Evolutionary conservation across 2,888 invertebrate genomes (phyloP).

Genomic region (Stenchaetothrips biformis): DNA sequence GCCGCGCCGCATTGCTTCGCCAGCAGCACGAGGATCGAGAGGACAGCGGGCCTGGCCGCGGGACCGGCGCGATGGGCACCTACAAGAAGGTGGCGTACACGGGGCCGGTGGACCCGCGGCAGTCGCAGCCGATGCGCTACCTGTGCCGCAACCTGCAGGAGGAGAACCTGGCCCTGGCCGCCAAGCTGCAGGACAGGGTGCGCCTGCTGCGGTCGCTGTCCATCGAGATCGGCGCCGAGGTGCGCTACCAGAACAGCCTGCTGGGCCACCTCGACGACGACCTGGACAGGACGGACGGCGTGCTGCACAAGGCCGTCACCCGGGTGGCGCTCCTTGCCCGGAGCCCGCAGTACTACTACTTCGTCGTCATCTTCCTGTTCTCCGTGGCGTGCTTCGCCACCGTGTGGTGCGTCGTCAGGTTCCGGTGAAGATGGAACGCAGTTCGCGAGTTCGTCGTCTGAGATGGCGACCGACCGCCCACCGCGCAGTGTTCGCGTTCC

Average conservation of each 20-base stretch:
- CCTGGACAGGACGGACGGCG: neutral
- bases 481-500: too few relatives aligned
- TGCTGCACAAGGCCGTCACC: neutral
- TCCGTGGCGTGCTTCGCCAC: neutral
- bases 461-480: too few relatives aligned
- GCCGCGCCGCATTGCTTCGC: too few relatives aligned
- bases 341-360: neutral
- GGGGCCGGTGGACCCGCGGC: neutral
- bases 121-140: neutral
- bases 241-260: slow-evolving; percentile 6
- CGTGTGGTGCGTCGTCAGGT: neutral
- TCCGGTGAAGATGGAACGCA: neutral
- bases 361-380: neutral
- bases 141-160: slow-evolving; percentile 17
- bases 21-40: too few relatives aligned
- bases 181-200: neutral
- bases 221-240: slow-evolving; percentile 15
- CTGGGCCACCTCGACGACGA: slow-evolving; percentile 4
- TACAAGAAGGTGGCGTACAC: neutral
- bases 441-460: too few relatives aligned
- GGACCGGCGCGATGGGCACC: neutral
- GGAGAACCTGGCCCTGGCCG: neutral
- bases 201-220: slow-evolving; percentile 13
- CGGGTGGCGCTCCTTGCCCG: neutral
- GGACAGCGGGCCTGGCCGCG: too few relatives aligned